These are phyloP conservation scores for Spinus olivaceus DNA, from an alignment of 2,797 vertebrate species.

Conservation along the genomic window DNA sequence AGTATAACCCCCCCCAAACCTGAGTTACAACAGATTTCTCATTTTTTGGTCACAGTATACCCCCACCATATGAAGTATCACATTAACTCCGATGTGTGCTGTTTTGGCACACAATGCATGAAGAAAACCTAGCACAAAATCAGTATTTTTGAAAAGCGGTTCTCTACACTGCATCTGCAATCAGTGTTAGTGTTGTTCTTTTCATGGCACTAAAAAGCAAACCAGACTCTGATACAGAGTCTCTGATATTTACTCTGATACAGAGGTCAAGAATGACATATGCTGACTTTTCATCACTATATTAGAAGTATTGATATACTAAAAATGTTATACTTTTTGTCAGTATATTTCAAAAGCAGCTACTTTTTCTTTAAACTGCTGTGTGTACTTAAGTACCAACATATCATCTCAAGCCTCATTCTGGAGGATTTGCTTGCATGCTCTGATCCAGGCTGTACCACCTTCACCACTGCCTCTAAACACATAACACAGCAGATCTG, in stretches of 20 bases:
- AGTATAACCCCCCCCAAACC: not conserved
- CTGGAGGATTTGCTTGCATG: rapidly evolving
- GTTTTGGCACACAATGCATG: not conserved
- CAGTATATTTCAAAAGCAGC: not conserved
- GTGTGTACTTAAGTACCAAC: not conserved
- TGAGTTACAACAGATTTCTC: not conserved
- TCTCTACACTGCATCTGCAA: not conserved
- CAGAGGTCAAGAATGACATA: not conserved
- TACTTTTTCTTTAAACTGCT: not conserved
- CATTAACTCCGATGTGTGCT: not conserved
- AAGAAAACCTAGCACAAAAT: not conserved
- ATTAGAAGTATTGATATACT: not conserved
- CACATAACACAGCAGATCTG: not conserved
- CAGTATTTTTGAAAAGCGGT: not conserved
- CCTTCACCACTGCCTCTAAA: not conserved
- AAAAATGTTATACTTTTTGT: not conserved
- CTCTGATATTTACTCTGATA: not conserved
- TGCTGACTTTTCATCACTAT: not conserved
- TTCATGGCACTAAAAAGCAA: not conserved
- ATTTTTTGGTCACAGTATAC: not conserved
- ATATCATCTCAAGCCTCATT: not conserved
- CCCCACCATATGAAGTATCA: not conserved
- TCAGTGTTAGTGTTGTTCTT: not conserved
- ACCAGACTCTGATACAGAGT: not conserved
- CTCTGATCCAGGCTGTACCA: not conserved